Conservation (phyloP, 2,113 vertebrate species). For the Vulpes lagopus region DNA sequence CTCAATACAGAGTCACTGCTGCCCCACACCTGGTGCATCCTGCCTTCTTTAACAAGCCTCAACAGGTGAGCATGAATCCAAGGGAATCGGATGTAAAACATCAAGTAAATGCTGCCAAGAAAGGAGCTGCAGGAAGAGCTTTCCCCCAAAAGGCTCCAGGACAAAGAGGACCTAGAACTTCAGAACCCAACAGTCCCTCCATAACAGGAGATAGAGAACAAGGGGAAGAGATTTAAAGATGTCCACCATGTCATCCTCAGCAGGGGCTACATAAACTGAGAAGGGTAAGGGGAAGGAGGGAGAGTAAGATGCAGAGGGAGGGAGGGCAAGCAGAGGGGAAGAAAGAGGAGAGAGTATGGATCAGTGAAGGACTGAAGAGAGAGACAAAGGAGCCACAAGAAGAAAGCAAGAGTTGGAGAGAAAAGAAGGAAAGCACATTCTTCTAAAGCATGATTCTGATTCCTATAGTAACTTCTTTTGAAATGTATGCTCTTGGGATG, state of each 20-base stretch:
- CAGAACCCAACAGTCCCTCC: not conserved
- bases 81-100: slow-evolving; percentile 66
- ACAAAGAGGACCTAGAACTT: not conserved
- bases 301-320: not conserved
- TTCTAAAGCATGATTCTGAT: not conserved
- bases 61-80: slow-evolving; percentile 39
- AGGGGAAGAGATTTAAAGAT: not conserved
- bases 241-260: not conserved
- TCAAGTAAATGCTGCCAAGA: not conserved
- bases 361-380: not conserved
- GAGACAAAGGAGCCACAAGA: not conserved
- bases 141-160: not conserved
- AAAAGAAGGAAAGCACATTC: not conserved
- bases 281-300: not conserved
- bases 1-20: not conserved
- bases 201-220: not conserved
- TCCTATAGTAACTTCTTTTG: not conserved
- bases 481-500: not conserved
- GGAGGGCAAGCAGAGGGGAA: not conserved
- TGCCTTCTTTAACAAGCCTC: slow-evolving; percentile 52
- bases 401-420: not conserved
- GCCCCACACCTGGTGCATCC: slow-evolving; percentile 18
- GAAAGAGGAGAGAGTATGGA: not conserved
- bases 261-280: not conserved
- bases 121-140: not conserved